These are phyloP conservation scores for Apostichopus leukothele DNA, from an alignment of 53 echinoderm and acorn worm genomes.

Conservation along the genomic window DNA sequence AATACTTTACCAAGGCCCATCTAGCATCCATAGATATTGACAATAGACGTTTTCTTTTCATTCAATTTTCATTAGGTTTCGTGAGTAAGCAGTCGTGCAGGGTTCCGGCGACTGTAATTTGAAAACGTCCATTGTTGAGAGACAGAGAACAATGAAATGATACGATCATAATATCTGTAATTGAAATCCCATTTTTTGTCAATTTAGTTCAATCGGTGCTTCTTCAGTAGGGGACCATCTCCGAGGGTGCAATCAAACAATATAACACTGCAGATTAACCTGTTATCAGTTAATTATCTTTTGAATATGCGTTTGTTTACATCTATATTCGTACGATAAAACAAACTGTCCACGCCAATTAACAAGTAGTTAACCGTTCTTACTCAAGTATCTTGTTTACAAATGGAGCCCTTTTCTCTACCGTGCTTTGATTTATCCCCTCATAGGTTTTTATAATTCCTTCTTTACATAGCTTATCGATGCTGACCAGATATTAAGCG, in stretches of 20 bases:
- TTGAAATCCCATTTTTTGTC: not conserved
- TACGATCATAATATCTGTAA: not conserved
- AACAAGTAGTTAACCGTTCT: not conserved
- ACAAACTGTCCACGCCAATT: not conserved
- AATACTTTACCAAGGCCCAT: no score
- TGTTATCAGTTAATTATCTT: not conserved
- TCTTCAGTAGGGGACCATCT: not conserved
- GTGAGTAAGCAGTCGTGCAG: no score
- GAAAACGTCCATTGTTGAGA: no score
- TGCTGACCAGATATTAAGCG: not conserved
- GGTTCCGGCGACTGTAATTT: no score
- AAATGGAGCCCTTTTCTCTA: not conserved
- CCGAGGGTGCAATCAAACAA: not conserved
- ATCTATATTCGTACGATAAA: not conserved
- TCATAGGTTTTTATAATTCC: not conserved
- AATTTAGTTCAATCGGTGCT: not conserved
- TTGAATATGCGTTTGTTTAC: not conserved
- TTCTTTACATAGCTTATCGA: not conserved
- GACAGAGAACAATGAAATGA: no score
- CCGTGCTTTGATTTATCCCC: not conserved
- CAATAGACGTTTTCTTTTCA: no score
- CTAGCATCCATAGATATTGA: no score
- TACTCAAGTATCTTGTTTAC: not conserved
- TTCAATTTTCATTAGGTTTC: no score
- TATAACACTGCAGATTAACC: not conserved